These are phyloP conservation scores for Limonius californicus DNA, from an alignment of 1,140 invertebrate species.

Conservation along the genomic window DNA sequence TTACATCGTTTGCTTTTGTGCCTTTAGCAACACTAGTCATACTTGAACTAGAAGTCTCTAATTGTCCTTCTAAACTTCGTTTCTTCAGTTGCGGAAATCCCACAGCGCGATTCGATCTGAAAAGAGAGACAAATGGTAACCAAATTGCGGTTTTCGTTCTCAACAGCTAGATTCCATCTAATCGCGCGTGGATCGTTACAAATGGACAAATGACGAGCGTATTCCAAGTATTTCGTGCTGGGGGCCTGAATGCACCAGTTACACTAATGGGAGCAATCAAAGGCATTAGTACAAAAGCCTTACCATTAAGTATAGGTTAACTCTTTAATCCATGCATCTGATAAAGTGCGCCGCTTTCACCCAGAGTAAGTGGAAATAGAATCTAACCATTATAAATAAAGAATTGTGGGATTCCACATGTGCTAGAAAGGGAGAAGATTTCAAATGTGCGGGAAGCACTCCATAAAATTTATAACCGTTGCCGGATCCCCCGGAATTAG, in stretches of 20 bases:
- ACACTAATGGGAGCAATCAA: conserved; percentile 13
- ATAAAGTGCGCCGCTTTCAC: not conserved
- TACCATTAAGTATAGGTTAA: conserved; percentile 13
- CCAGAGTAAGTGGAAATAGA: not conserved
- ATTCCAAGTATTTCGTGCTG: not conserved
- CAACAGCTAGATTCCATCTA: not conserved
- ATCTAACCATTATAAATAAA: conserved; percentile 1
- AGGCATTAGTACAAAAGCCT: conserved; percentile 11
- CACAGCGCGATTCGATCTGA: conserved; percentile 44
- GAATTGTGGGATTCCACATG: too few species aligned
- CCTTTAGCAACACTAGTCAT: conserved; percentile 45
- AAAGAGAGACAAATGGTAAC: conserved; percentile 25
- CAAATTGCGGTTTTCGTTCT: not conserved
- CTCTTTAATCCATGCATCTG: conserved; percentile 10
- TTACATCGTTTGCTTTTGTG: conserved; percentile 44
- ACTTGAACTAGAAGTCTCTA: conserved; percentile 36
- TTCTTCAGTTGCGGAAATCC: conserved; percentile 54
- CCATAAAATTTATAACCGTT: too few species aligned
- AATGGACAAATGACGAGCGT: conserved; percentile 10
- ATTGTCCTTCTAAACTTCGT: conserved; percentile 49
- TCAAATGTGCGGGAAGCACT: too few species aligned
- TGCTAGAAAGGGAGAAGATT: too few species aligned
- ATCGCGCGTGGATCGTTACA: conserved; percentile 4
- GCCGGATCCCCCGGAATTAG: too few species aligned
- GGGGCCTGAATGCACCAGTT: not conserved